Evolutionary conservation across 2,888 invertebrate species (phyloP), one percentile per base, ranked within the genome.

Genomic region (Nymphalis urticae): DNA sequence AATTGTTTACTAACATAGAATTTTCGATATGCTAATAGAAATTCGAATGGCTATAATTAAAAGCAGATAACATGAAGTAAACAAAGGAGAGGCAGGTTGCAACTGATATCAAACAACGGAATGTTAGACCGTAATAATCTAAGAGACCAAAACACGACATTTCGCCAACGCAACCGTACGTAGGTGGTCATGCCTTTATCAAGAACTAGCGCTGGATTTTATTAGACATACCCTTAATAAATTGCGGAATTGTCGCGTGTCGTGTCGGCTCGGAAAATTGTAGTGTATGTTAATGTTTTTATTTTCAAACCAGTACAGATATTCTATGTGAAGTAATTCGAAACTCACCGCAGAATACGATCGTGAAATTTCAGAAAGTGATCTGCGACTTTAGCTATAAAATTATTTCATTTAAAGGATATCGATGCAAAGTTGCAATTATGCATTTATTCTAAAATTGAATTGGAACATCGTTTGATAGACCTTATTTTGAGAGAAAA

Each of bases 151-250:
- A 75, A 77, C 78, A 77, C 77, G 78, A 76, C 75, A 74, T 73
- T 75, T 77, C 84, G 83, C 85, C 85, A 82, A 86, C 85, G 84
- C 85, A 80, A 70, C 72, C 69, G 81, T 79, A 85, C 85, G 89
- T 90, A 88, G 90, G 90, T 88, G 90, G 90, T 84, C 87, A 85
- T 81, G 83, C 83, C 83, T 87, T 85, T 88, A 88, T 89, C 89
- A 73, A 68, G 66, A 72, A 71, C 74, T 61, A 54, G 72, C 70
- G 80, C 79, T 81, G 82, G 78, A 85, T 85, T 89, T 89, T 89
- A 88, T 86, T 85, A 79, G 84, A 82, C 79, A 76, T 82, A 77
- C 80, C 81, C 78, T 81, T 81, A 83, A 86, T 90, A 89, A 88
- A 90, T 88, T 85, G 82, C 79, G 78, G 74, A 81, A 80, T 79